Base-by-base conservation (phyloP, 2,113 vertebrate species). In the Myotis lucifugus region DNA sequence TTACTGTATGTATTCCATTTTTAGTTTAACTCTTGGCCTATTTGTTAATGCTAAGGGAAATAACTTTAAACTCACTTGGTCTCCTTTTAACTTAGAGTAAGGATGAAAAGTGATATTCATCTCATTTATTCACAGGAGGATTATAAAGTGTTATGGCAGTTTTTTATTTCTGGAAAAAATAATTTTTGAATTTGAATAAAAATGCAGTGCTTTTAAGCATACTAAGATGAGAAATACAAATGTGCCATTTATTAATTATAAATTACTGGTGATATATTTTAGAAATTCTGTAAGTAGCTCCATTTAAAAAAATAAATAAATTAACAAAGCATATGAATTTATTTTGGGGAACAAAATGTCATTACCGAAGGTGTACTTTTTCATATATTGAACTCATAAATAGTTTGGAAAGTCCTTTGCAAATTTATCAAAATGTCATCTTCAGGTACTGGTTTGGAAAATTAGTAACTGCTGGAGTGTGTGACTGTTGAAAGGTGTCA, bases 371-470 rank as follows among this genome's bases (percentile, higher is more conserved):
- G 50, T 70, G 3, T 90, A 92, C 69, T 96, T 98, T 93, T 96
- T 98, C 94, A 81, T 91, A 96, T 92, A 40, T 93, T 90, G 83
- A 96, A 97, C 90, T 98, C 98, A 98, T 98, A 98, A 98, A 96
- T 91, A 97, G 96, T 97, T 98, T 52, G 95, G 96, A 94, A 98
- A 98, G 91, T 95, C 94, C 95, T 97, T 98, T 96, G 93, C 92
- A 97, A 98, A 97, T 97, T 98, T 98, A 98, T 98, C 97, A 98
- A 97, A 98, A 97, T 98, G 96, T 98, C 98, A 97, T 97, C 97
- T 97, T 97, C 97, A 97, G 97, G 96, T 97, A 97, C 91, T 98
- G 98, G 96, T 95, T 98, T 97, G 97, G 98, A 98, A 98, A 98
- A 98, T 98, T 97, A 97, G 97, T 98, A 98, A 97, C 94, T 96